Evolutionary conservation across 2,888 invertebrate genomes (phyloP).

Genomic region (Xylocampa areola): DNA sequence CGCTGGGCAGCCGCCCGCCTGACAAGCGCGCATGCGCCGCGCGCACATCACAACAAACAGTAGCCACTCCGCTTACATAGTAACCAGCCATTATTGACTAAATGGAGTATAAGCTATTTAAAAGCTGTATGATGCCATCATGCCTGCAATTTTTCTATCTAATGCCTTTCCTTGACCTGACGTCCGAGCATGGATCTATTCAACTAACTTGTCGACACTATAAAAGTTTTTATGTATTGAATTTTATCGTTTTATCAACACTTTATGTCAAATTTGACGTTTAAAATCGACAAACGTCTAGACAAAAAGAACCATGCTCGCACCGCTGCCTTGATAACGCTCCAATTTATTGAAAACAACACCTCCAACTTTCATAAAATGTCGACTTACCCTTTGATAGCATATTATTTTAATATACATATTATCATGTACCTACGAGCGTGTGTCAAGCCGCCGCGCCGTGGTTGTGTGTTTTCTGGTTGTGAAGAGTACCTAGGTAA

Average conservation of each 20-base stretch:
- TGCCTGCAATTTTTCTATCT: slow-evolving; percentile 1
- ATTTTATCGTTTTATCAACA: too few species aligned
- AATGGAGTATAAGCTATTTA: slow-evolving; percentile 59
- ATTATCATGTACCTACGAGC: not conserved
- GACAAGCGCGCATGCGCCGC: slow-evolving; percentile 74
- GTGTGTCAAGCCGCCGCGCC: not conserved
- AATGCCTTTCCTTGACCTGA: not conserved
- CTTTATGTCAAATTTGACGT: too few species aligned
- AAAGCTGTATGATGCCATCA: slow-evolving; percentile 36
- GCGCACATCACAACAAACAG: slow-evolving; percentile 73
- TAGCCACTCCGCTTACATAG: slow-evolving; percentile 56
- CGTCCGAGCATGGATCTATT: too few species aligned
- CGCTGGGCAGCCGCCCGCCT: slow-evolving; percentile 46
- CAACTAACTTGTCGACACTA: too few species aligned
- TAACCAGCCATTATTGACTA: slow-evolving; percentile 75
- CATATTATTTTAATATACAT: not conserved
- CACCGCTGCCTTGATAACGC: not conserved
- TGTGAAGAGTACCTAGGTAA: too few species aligned
- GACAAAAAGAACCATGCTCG: too few species aligned
- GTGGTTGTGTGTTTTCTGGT: too few species aligned
- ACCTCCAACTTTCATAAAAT: not conserved
- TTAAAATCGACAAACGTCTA: too few species aligned
- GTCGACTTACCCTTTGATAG: not conserved
- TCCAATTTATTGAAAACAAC: not conserved
- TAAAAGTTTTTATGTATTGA: too few species aligned